Evolutionary conservation across 2,888 invertebrate genomes (phyloP).

Genomic region (Epirrhoe alternata): DNA sequence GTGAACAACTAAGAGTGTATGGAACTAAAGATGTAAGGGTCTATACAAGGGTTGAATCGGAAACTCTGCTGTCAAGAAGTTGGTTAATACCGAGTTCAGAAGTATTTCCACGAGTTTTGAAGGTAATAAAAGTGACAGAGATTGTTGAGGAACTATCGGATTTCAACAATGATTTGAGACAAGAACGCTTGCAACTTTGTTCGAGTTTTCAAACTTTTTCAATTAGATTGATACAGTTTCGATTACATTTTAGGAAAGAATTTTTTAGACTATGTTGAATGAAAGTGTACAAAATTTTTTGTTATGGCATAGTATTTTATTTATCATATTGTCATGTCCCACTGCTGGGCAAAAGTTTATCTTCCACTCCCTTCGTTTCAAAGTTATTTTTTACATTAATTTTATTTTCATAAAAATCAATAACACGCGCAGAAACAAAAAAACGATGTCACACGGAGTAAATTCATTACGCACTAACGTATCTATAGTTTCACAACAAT

Average conservation of each 20-base stretch:
- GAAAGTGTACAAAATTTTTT: not conserved
- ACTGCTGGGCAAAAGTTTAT: too few relatives aligned
- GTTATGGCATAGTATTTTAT: too few relatives aligned
- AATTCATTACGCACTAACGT: too few relatives aligned
- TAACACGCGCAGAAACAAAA: too few relatives aligned
- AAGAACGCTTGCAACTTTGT: not conserved
- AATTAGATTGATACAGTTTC: not conserved
- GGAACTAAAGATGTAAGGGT: not conserved
- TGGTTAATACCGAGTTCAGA: slow-evolving; percentile 50
- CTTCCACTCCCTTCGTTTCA: too few relatives aligned
- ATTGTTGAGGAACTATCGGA: slow-evolving; percentile 15
- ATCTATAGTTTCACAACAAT: too few relatives aligned
- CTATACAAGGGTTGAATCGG: slow-evolving; percentile 45
- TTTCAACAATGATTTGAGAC: slow-evolving; percentile 12
- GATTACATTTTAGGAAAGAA: not conserved
- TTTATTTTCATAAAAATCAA: too few relatives aligned
- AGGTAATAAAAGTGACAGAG: slow-evolving; percentile 33
- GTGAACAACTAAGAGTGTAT: not conserved
- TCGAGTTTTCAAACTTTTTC: not conserved
- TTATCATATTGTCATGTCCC: too few relatives aligned
- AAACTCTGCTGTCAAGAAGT: slow-evolving; percentile 51
- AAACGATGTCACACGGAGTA: too few relatives aligned
- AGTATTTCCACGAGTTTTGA: slow-evolving; percentile 39
- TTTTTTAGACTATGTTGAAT: not conserved
- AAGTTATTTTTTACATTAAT: too few relatives aligned